A percentile compares a stretch with the other conserved stretches of the same genome.
These are phyloP conservation scores for Hyphantria cunea DNA, from an alignment of 1,140 invertebrate genomes.

Conservation along the genomic window DNA sequence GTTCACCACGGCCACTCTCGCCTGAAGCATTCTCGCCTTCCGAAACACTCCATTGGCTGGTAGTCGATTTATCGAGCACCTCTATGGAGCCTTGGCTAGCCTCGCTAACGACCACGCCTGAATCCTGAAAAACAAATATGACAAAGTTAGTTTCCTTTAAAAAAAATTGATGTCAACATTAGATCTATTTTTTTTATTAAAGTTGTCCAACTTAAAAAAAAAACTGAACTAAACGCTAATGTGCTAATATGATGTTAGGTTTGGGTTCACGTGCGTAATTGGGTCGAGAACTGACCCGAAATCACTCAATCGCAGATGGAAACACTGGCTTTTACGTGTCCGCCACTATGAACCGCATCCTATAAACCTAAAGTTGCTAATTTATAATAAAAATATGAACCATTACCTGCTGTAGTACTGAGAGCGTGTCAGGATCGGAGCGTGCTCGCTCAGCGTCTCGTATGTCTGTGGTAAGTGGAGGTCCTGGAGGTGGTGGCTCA, in stretches of 20 bases:
- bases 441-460: constrained; percentile 73
- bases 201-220: no score
- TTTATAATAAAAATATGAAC: neutral
- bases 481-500: constrained; percentile 48
- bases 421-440: constrained; percentile 72
- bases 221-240: no score
- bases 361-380: no score
- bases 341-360: no score
- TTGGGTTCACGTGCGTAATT: no score
- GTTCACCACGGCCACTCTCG: constrained; percentile 53
- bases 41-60: constrained; percentile 81
- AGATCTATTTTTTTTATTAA: no score
- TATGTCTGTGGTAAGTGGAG: constrained; percentile 58
- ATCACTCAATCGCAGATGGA: no score
- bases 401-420: constrained; percentile 71
- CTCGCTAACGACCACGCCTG: constrained; percentile 79
- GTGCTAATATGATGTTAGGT: no score
- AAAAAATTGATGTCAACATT: no score
- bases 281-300: no score
- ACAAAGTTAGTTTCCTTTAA: neutral
- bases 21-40: constrained; percentile 65
- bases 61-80: constrained; percentile 81
- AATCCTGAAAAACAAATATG: constrained; percentile 53
- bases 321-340: no score
- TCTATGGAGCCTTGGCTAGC: constrained; percentile 79